Base-by-base conservation (phyloP, 2,888 invertebrate genomes). In the Thereva nobilitata region DNA sequence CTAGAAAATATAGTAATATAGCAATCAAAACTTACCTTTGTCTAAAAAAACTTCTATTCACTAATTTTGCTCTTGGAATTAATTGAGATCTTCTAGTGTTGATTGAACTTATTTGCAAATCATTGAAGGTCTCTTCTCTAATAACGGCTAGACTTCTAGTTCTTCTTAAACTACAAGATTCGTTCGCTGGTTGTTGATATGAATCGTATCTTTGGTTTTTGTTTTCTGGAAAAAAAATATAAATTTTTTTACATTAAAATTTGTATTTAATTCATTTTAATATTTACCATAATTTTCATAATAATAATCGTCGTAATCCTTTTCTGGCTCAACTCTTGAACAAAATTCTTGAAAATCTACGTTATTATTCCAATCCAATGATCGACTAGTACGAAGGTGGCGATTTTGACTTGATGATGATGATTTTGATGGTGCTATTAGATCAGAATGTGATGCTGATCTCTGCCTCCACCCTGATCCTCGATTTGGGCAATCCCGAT, bases 21-120 rank as follows among this genome's bases (percentile, higher is more conserved):
- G n/a, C 7, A 10, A 35, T 53, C 5, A 40, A 37, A 49, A 67
- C 71, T 82, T 82, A 89, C 90, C 89, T 86, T 82, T 89, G 89
- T 80, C 87, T 88, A 77, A 89, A 86, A 77, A 87, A 86, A 80
- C 87, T 87, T 74, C 88, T 87, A 80, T 90, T 90, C 75, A 90
- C 89, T 71, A 92, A 83, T 77, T 89, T 89, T 59, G 91, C 91
- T 74, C 92, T 85, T 68, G 92, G 92, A 80, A 92, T 92, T 67
- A 92, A 83, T 80, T 91, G 91, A 61, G 89, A 89, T 74, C 90
- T 84, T 76, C 88, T 85, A 74, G 85, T 84, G 71, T 86, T 85
- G 77, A 86, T 85, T 72, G 85, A 83, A 73, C 85, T 85, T 75
- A 87, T 85, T 79, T 87, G 86, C 74, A 88, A 84, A 76, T 87